Base-by-base conservation (phyloP, 2,797 vertebrate genomes). In the Schizopygopsis malacanthus region DNA sequence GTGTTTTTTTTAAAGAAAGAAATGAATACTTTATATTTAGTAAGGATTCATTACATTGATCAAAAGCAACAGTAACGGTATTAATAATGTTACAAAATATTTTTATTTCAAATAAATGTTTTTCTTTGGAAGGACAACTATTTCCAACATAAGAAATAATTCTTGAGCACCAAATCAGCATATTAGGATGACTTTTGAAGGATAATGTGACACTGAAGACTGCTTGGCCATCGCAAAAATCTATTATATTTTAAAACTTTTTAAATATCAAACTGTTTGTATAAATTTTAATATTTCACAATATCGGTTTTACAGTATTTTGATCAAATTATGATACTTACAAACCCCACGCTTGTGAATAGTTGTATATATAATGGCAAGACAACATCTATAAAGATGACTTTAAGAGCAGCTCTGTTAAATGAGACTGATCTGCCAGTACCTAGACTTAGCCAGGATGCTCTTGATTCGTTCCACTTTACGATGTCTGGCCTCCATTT, bases 391-490 rank as follows among this genome's bases (percentile, higher is more conserved):
- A 71, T 15, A 79, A 80, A n/a, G 47, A 47, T 52, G 52, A 39
- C 13, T 6, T 45, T 82, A 69, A 52, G 33, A 54, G 13, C 20
- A 77, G 18, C 50, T 65, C 28, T 45, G n/a, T 18, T 33, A 54
- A 69, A 71, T 43, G 39, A 65, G 43, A 33, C 37, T 28, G 41
- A 71, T 33, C 37, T 69, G 25, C 1, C 16, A 89, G 88, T 88
- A 99, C 98, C 98, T 99, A 89, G 98, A 99, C 80, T 96, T 97
- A 78, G 98, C 93, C 79, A 99, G 95, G 90, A 99, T 96, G 94
- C 90, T 98, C 89, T 98, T 98, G 91, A 99, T 99, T 90, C 97
- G 98, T 92, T 98, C 96, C 50, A 97, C 97, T 90, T 98, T 99
- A 20, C 96, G 96, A 79, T 97, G 95, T 0, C 98, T 96, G 0